Base-by-base conservation (phyloP, 2,113 vertebrate genomes). In the Cettia cetti region DNA sequence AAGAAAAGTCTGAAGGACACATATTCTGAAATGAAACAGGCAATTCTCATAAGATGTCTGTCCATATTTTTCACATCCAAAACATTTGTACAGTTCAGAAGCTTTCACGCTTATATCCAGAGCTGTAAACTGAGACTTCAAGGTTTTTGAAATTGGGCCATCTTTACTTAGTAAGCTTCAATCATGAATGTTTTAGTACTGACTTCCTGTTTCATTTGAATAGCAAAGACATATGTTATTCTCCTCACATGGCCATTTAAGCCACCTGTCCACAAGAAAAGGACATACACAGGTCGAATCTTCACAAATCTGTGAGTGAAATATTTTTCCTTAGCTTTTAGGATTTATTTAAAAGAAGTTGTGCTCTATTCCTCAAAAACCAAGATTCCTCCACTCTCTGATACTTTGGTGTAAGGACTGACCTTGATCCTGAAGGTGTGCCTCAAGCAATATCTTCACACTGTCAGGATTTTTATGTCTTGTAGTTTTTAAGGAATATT, bases 21-120 rank as follows among this genome's bases (percentile, higher is more conserved):
- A 64, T 68, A 83, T 56, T 90, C 54, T 86, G 52, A 93, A 95
- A 94, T 57, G 64, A 94, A 95, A 89, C 54, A 75, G 60, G n/a
- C 70, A 82, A 91, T 86, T 89, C 81, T 94, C 44, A 82, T 86
- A 97, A 82, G 74, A 79, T 76, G 53, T 76, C 49, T 0, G 0
- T 75, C 74, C 74, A 89, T 9, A 52, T 84, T 95, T 94, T 94
- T 86, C 57, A 50, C 57, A 89, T 78, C n/a, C 3, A 2, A 94
- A 82, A 68, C 52, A 78, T 84, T 84, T 79, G 37, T 52, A 60
- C 26, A 39, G 81, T 86, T 92, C 78, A 92, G 74, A 91, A 75
- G 21, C 39, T 49, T 89, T 95, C 84, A 89, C 26, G 59, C 42
- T 65, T 63, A 42, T 59, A 78, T 40, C 33, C 60, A 78, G 56